Evolutionary conservation across 2,113 vertebrate genomes (phyloP).

Genomic region (Varanus komodoensis): DNA sequence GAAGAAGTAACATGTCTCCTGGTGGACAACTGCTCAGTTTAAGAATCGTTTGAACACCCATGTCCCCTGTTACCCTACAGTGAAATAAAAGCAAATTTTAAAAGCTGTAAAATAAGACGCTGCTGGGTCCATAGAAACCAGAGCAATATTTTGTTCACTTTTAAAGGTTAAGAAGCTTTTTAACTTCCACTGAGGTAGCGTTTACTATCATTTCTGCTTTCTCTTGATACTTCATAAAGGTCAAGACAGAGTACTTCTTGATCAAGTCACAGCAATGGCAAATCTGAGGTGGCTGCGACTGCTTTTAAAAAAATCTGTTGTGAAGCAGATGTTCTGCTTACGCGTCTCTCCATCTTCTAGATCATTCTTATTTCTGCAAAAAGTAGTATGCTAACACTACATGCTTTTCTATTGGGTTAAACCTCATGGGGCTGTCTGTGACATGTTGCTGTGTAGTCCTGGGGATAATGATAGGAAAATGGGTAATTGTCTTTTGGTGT

Average conservation of each 20-base stretch:
- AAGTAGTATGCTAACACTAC: not conserved
- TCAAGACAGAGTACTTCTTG: constrained; percentile 41
- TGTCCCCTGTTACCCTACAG: constrained; percentile 2
- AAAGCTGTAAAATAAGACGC: constrained; percentile 37
- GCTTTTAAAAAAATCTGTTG: not conserved
- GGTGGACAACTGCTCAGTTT: constrained; percentile 16
- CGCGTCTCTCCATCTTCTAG: not conserved
- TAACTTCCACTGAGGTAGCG: constrained; percentile 29
- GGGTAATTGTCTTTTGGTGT: not conserved
- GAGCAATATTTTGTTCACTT: not conserved
- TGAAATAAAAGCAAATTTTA: not conserved
- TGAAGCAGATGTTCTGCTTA: not conserved
- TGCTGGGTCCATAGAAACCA: not conserved
- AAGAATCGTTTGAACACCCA: constrained; percentile 38
- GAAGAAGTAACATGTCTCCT: constrained; percentile 13
- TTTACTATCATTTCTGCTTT: constrained; percentile 16
- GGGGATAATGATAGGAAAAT: not conserved
- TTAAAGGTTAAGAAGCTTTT: constrained; percentile 43
- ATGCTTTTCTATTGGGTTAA: not conserved
- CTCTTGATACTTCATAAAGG: constrained; percentile 43
- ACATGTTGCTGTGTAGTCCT: not conserved
- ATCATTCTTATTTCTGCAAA: constrained; percentile 9
- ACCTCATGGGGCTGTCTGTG: not conserved
- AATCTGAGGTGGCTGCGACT: not conserved
- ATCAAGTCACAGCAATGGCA: not conserved